Percentiles rank a stretch among this genome's conserved stretches.
These are phyloP conservation scores for Andrena hattorfiana DNA, from an alignment of 2,888 invertebrate species.

Conservation along the genomic window DNA sequence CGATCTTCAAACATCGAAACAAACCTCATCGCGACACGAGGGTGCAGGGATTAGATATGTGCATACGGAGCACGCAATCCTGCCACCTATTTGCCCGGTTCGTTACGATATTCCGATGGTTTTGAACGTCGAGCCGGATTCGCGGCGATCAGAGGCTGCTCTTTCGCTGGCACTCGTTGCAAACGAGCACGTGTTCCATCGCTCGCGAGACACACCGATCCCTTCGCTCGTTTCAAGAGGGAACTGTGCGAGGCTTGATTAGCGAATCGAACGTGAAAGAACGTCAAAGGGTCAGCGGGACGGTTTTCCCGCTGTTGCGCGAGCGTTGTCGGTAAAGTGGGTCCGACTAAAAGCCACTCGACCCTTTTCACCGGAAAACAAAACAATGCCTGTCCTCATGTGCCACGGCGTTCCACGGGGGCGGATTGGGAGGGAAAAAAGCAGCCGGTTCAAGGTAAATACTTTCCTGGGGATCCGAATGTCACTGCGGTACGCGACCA, in stretches of 20 bases:
- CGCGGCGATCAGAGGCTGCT: not conserved
- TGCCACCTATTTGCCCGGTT: not conserved
- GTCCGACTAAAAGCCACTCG: slow-evolving; percentile 36
- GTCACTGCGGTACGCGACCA: slow-evolving; percentile 7
- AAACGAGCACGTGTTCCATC: not conserved
- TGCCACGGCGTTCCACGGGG: not conserved
- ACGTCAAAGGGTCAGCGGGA: not conserved
- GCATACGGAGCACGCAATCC: not conserved
- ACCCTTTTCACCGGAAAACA: slow-evolving; percentile 24
- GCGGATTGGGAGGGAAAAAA: not conserved
- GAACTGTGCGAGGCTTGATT: slow-evolving; percentile 6
- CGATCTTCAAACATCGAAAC: not conserved
- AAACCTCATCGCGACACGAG: not conserved
- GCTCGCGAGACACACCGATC: too few species aligned
- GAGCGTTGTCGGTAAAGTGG: slow-evolving; percentile 10
- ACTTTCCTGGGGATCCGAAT: slow-evolving; percentile 37
- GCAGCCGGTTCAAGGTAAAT: slow-evolving; percentile 39
- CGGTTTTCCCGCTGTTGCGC: not conserved
- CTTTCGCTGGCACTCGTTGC: not conserved
- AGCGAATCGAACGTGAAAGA: slow-evolving; percentile 14
- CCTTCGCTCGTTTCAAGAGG: not conserved
- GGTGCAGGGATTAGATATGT: not conserved
- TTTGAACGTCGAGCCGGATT: not conserved
- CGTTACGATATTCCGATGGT: not conserved
- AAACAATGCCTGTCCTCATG: slow-evolving; percentile 24